Conservation (phyloP, 2,113 vertebrate species). For the Corythoichthys intestinalis region DNA sequence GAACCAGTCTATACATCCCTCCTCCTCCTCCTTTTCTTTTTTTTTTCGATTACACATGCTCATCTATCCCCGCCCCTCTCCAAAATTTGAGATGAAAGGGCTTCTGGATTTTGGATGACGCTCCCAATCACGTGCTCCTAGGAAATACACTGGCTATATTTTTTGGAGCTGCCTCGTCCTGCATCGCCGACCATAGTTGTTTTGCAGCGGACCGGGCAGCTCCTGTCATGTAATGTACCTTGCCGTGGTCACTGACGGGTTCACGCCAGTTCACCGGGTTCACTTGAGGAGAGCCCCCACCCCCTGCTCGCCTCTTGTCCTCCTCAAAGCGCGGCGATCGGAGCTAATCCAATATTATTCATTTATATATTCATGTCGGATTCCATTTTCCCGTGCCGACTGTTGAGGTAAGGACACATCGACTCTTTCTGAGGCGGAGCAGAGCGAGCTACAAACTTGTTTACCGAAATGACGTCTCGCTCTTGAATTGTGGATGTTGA, state of each 20-base stretch:
- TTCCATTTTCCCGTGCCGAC: conserved; percentile 62
- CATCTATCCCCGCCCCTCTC: conserved; percentile 63
- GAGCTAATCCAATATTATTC: conserved; percentile 73
- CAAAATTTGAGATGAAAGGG: conserved; percentile 73
- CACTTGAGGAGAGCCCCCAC: conserved; percentile 75
- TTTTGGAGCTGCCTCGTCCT: conserved; percentile 70
- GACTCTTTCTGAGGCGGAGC: conserved; percentile 27
- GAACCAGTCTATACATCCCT: conserved; percentile 40
- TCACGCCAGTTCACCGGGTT: conserved; percentile 75
- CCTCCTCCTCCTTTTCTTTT: neutral
- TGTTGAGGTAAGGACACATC: conserved; percentile 72
- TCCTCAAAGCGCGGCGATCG: conserved; percentile 67
- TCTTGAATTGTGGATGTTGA: conserved; percentile 59
- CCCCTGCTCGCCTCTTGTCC: conserved; percentile 69
- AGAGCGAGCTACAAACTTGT: conserved; percentile 63
- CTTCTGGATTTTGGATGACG: conserved; percentile 79
- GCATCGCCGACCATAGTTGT: conserved; percentile 68
- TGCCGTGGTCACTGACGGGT: conserved; percentile 71
- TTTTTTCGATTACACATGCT: neutral
- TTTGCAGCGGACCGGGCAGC: conserved; percentile 53
- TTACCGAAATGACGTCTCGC: conserved; percentile 57
- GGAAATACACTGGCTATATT: conserved; percentile 77
- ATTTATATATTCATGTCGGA: conserved; percentile 74
- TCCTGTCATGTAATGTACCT: conserved; percentile 69
- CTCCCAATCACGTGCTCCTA: conserved; percentile 76